Conservation (phyloP, 2,888 invertebrate species). For the Tenthredo amoena region DNA sequence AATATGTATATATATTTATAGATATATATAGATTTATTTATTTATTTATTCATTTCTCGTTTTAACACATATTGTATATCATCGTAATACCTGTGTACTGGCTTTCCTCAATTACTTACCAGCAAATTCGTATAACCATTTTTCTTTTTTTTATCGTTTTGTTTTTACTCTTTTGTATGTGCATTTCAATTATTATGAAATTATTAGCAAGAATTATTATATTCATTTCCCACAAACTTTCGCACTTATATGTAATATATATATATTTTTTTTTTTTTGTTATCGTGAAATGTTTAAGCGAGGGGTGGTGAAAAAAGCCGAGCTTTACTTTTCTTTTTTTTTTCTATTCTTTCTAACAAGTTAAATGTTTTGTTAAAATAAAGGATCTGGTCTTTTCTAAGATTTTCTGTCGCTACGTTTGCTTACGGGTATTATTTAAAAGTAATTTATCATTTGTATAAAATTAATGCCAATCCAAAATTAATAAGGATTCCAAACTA, state of each 20-base stretch:
- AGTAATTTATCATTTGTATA: background rate
- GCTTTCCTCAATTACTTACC: conserved; percentile 28
- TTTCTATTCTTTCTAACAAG: background rate
- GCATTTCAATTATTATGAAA: background rate
- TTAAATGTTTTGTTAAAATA: background rate
- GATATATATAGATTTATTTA: conserved; percentile 58
- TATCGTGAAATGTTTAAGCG: conserved; percentile 1
- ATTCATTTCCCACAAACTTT: background rate
- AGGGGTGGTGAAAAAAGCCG: background rate
- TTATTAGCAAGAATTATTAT: background rate
- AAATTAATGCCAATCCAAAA: conserved; percentile 30
- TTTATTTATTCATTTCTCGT: conserved; percentile 40
- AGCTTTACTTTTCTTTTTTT: background rate
- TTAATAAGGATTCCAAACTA: background rate
- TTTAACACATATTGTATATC: conserved; percentile 11
- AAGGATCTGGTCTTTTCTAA: background rate
- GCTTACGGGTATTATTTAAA: background rate
- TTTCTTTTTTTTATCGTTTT: background rate
- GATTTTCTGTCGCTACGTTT: background rate
- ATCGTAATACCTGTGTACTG: conserved; percentile 39
- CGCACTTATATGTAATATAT: background rate
- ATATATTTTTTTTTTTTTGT: background rate
- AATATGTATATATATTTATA: conserved; percentile 61
- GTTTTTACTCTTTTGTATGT: background rate
- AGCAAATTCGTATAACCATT: conserved; percentile 36